Conservation (phyloP, 1,140 invertebrate species). For the Panulirus ornatus region DNA sequence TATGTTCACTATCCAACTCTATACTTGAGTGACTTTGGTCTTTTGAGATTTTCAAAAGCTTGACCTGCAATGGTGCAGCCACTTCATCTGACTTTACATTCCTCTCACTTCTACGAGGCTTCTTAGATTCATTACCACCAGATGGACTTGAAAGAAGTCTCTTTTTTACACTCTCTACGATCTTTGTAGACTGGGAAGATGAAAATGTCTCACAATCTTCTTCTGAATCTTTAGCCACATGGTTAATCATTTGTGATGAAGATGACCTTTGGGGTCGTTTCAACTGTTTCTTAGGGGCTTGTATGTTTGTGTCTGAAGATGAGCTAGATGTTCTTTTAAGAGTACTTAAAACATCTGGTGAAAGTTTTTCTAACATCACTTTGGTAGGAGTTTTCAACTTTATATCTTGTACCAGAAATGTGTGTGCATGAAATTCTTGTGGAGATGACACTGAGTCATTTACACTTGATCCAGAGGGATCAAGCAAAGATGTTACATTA, state of each 20-base stretch:
- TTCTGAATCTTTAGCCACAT: neutral
- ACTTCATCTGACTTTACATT: neutral
- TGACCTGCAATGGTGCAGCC: neutral
- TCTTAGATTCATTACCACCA: neutral
- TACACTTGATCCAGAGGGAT: neutral
- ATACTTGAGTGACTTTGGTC: neutral
- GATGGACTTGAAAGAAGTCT: constrained; percentile 43
- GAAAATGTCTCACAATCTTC: neutral
- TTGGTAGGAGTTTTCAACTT: constrained; percentile 62
- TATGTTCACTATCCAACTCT: neutral
- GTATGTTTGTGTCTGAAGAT: neutral
- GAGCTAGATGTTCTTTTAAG: constrained; percentile 20
- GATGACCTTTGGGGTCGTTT: neutral
- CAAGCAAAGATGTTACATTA: neutral
- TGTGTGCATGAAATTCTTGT: neutral
- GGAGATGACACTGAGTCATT: neutral
- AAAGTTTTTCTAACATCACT: constrained; percentile 60
- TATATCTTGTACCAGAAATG: constrained; percentile 17
- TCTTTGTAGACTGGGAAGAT: neutral
- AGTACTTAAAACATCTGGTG: constrained; percentile 8
- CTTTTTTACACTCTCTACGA: constrained; percentile 43
- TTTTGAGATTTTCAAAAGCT: neutral
- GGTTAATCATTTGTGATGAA: neutral
- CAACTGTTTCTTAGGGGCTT: constrained; percentile 23
- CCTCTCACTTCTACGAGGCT: constrained; percentile 37